Evolutionary conservation across 2,888 invertebrate species (phyloP), one percentile per base, ranked within the genome.

Genomic region (Andricus quercusramuli): DNA sequence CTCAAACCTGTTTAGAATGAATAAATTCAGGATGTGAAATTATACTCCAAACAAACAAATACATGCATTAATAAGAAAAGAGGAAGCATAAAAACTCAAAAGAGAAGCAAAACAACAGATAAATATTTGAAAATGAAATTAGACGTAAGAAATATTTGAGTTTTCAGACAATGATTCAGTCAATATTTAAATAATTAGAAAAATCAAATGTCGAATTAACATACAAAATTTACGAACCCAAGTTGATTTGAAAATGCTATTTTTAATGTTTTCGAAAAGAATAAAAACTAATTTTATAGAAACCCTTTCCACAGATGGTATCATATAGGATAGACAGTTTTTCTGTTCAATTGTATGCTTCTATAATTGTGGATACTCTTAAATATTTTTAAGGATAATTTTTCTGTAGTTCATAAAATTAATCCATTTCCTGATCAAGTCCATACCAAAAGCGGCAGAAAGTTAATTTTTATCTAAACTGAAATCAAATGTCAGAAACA

Each of bases 41-140:
- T 74, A 74, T 74, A 74, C 74, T 32, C 56, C 56, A 74, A 74
- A 74, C 74, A 74, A 74, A 74, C 56, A 74, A 56, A 74, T 56
- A 56, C 32, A 51, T 70, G 47, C 70, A 29, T 51, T 70, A 17
- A 51, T 56, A 74, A 56, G 56, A 56, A 56, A 74, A n/a, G 56
- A 32, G 74, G 74, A 74, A 56, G 56, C 74, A 32, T 13, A 74
- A 56, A 74, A 74, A 56, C 56, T 11, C 32, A 29, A 25, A 11
- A 47, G 25, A 32, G 3, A 20, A 17, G 41, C 25, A 22, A 68
- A 47, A 68, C 6, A 44, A 25, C 47, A 47, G 47, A 70, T 3
- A 11, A 25, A 47, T 70, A 20, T 51, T 47, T 29, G 3, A 20
- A 65, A 65, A 65, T 65, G 15, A 37, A 17, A 65, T 65, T 32